Evolutionary conservation across 2,797 vertebrate species (phyloP).

Genomic region (Acropternis orthonyx): DNA sequence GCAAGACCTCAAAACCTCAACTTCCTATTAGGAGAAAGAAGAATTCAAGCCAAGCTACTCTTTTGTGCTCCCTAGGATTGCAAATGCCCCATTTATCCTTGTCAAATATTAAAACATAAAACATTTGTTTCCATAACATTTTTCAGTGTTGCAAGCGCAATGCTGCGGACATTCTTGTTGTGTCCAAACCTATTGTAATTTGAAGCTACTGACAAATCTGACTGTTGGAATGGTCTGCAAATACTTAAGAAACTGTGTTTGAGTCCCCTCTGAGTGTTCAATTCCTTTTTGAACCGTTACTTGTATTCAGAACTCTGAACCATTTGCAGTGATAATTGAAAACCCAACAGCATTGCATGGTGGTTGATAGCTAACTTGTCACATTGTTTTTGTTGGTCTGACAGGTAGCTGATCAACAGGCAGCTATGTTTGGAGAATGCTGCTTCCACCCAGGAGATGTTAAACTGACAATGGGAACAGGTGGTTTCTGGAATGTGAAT

Average conservation of each 20-base stretch:
- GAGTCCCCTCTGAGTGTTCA: neutral
- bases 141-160: neutral
- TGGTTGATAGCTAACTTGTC: neutral
- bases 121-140: neutral
- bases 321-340: neutral
- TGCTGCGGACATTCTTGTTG: fast-evolving
- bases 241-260: neutral
- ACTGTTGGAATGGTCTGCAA: neutral
- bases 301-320: neutral
- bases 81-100: neutral
- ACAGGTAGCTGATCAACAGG: conserved; percentile 95
- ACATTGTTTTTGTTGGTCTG: neutral
- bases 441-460: conserved; percentile 91
- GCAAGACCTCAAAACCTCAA: neutral
- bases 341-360: neutral
- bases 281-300: neutral
- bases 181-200: neutral
- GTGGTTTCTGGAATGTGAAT: conserved; percentile 94
- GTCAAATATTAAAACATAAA: neutral
- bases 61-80: neutral
- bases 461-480: conserved; percentile 97
- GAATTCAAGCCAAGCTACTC: neutral
- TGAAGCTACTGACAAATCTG: neutral
- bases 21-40: neutral
- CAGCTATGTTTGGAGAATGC: conserved; percentile 97